Conservation (phyloP, 37 sponge, comb jelly and placozoan genomes). For the Amphimedon queenslandica region DNA sequence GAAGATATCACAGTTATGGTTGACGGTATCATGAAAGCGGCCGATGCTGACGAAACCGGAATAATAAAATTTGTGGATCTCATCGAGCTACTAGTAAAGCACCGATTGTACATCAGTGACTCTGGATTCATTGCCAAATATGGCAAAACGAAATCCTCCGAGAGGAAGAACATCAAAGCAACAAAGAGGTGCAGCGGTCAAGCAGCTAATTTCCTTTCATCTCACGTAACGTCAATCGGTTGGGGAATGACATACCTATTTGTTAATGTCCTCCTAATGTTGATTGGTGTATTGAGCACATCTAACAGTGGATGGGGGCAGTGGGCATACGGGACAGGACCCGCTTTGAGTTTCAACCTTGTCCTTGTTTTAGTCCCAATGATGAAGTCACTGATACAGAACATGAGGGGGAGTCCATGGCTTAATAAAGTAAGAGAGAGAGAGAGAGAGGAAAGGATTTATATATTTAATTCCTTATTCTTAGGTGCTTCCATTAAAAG, state of each 20-base stretch:
- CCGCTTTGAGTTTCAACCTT: conserved; percentile 53
- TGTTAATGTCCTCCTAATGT: conserved; percentile 28
- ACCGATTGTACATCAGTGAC: conserved; percentile 66
- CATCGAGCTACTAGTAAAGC: conserved; percentile 40
- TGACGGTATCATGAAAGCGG: conserved; percentile 38
- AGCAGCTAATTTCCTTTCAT: conserved; percentile 4
- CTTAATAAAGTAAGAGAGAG: conserved; percentile 47
- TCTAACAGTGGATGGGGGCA: conserved; percentile 13
- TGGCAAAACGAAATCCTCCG: conserved; percentile 41
- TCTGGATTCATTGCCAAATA: conserved; percentile 56
- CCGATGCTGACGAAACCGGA: conserved; percentile 19
- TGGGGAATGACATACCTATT: conserved; percentile 33
- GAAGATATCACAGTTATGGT: conserved; percentile 51
- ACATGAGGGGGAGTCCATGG: conserved; percentile 23
- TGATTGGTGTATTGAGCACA: conserved; percentile 10
- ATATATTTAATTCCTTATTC: not conserved
- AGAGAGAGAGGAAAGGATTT: too few relatives aligned
- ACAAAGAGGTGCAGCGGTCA: not conserved
- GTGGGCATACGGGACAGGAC: conserved; percentile 39
- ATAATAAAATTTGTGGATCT: conserved; percentile 39
- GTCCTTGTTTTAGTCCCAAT: conserved; percentile 46
- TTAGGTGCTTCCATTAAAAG: conserved; percentile 41
- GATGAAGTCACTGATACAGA: conserved; percentile 19
- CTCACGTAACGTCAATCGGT: not conserved
- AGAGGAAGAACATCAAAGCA: not conserved